phyloP scores from a whole-genome alignment of 2,888 invertebrate genomes.

The Dasysyrphus tricinctus region DNA sequence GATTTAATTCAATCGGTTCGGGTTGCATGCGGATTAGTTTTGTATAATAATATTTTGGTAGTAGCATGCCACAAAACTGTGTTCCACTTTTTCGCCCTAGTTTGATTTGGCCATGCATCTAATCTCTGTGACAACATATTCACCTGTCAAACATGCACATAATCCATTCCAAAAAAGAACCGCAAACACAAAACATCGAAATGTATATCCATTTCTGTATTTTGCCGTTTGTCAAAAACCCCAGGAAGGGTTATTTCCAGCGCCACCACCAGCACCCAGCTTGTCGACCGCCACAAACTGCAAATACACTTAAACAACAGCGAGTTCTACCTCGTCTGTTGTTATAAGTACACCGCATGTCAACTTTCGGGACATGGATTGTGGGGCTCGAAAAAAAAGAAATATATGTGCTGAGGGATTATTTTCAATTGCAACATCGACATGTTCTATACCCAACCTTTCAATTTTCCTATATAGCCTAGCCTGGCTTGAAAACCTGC shows the following conservation, averaged over 20 bases:
- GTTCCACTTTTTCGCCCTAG: slow-evolving; percentile 1
- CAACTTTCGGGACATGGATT: not conserved
- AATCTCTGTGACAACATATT: slow-evolving; percentile 67
- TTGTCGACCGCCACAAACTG: slow-evolving; percentile 3
- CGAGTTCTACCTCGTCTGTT: not conserved
- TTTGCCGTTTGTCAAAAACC: slow-evolving; percentile 39
- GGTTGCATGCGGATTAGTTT: not conserved
- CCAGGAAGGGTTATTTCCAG: slow-evolving; percentile 30
- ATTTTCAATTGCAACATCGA: slow-evolving; percentile 65
- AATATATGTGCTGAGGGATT: slow-evolving; percentile 50
- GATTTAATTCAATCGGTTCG: slow-evolving; percentile 19
- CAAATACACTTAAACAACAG: slow-evolving; percentile 5
- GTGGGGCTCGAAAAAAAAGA: not conserved
- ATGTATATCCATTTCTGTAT: slow-evolving; percentile 54
- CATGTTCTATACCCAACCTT: slow-evolving; percentile 30
- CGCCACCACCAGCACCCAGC: not conserved
- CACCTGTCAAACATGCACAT: slow-evolving; percentile 69
- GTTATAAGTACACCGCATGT: not conserved
- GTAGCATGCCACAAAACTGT: slow-evolving; percentile 23
- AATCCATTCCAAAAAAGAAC: slow-evolving; percentile 54
- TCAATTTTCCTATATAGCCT: not conserved
- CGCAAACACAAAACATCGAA: slow-evolving; percentile 61
- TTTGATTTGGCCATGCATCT: slow-evolving; percentile 30
- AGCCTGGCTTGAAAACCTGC: not conserved
- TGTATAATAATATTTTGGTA: not conserved